Base-by-base conservation (phyloP, 2,888 invertebrate genomes). In the Cheilosia pagana region DNA sequence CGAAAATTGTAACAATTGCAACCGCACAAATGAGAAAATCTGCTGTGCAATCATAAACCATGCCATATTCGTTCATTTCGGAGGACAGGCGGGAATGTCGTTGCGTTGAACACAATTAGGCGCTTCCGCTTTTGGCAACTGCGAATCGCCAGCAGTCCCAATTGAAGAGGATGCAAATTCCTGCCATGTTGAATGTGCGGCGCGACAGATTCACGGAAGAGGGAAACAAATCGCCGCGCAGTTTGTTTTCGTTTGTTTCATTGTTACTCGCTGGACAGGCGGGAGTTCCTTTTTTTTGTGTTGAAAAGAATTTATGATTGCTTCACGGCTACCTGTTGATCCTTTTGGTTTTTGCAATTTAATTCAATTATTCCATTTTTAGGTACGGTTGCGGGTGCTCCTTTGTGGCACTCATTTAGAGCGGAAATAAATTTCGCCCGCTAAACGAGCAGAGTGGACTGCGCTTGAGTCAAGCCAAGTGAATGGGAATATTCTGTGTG, bases 201-300 rank as follows among this genome's bases (percentile, higher is more conserved):
- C n/a, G 53, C 68, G 50, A 81, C 67, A 81, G 48, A 63, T 75
- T 75, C 55, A 57, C 68, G 35, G 62, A 68, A 68, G 55, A 39
- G 19, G 19, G 31, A 68, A 81, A 81, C 67, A 74, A 81, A 75
- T 81, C 81, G 75, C 57, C 25, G 57, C 35, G 35, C 50, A 75
- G 75, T 81, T 81, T 75, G 75, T 81, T 75, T 81, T 75, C 81
- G 68, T 75, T 81, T 81, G 67, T 81, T 63, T 63, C 71, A 81
- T 81, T 81, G 81, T 81, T 75, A 39, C 35, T 2, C n/a, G n/a
- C 23, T 21, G 16, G 55, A 63, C 78, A 59, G 25, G 60, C 81
- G 68, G 55, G 75, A 68, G 67, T 55, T 60, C 1, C 23, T 12
- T 10, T 14, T 23, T 23, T 50, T 14, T 50, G 28, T 19, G 55